Evolutionary conservation across 2,113 vertebrate genomes (phyloP).

Genomic region (Hylia prasina): DNA sequence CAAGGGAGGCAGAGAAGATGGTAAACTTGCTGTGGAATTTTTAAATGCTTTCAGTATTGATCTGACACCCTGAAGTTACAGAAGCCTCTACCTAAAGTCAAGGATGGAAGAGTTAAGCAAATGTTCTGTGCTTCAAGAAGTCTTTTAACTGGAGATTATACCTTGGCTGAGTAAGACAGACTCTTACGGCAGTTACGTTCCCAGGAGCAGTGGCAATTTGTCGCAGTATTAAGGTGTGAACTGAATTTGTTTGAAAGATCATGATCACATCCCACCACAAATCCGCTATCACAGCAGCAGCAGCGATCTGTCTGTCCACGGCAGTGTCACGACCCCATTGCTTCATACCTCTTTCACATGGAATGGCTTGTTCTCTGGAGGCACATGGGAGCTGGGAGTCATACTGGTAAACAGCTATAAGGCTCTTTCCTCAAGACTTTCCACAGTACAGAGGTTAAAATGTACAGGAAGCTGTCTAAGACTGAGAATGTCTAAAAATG

Average conservation of each 20-base stretch:
- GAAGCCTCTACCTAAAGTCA: not conserved
- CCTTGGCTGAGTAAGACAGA: not conserved
- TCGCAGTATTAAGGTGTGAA: not conserved
- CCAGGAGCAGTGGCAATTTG: not conserved
- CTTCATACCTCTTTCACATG: not conserved
- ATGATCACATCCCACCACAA: not conserved
- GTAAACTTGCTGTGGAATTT: not conserved
- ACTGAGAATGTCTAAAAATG: not conserved
- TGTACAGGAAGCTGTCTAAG: not conserved
- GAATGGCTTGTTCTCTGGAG: not conserved
- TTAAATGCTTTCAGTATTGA: not conserved
- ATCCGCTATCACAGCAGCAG: rapidly evolving
- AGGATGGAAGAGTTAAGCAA: not conserved
- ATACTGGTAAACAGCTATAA: rapidly evolving
- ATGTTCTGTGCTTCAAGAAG: not conserved
- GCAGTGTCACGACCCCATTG: rapidly evolving
- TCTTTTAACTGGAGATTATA: not conserved
- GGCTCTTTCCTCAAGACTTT: not conserved
- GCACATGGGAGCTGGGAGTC: not conserved
- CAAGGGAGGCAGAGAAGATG: not conserved
- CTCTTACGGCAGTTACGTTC: not conserved
- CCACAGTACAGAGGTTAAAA: not conserved
- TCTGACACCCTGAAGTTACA: not conserved
- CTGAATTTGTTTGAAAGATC: not conserved
- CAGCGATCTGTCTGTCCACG: rapidly evolving